A percentile compares a stretch with the other conserved stretches of the same genome.
Evolutionary conservation across 2,888 invertebrate genomes (phyloP).

Genomic region (Drosophila seclusa): DNA sequence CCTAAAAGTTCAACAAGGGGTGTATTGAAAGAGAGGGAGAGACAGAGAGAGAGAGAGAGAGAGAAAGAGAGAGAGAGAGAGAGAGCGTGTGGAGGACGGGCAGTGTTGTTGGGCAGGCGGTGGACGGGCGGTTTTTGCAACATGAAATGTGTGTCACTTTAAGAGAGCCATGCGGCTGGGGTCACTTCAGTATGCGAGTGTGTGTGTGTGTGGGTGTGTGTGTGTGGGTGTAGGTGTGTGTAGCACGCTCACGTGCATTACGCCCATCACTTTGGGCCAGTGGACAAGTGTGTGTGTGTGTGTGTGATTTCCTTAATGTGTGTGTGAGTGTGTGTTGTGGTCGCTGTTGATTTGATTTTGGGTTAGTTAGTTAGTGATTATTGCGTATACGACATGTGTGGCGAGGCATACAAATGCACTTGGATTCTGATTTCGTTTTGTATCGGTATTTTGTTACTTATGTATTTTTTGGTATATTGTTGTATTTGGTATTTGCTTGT

Average conservation of each 20-base stretch:
- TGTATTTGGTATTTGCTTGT: conserved; percentile 52
- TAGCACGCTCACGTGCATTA: conserved; percentile 44
- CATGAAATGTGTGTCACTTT: conserved; percentile 55
- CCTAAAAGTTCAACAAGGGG: conserved; percentile 62
- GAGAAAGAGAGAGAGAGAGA: background rate
- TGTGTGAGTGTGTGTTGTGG: conserved; percentile 8
- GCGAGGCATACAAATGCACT: conserved; percentile 70
- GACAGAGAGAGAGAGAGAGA: conserved; percentile 3
- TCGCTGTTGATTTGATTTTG: conserved; percentile 47
- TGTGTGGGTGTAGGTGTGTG: conserved; percentile 18
- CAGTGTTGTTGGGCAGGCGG: conserved; percentile 13
- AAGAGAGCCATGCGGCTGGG: conserved; percentile 32
- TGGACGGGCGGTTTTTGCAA: conserved; percentile 24
- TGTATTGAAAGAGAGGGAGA: conserved; percentile 20
- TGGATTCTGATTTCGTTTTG: conserved; percentile 78
- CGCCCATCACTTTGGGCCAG: conserved; percentile 33
- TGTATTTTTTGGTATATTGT: conserved; percentile 44
- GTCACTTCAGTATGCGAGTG: conserved; percentile 26
- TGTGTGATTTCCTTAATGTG: background rate
- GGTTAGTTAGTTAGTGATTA: conserved; percentile 47
- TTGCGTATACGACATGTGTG: conserved; percentile 75
- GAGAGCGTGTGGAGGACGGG: conserved; percentile 5
- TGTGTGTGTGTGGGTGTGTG: conserved; percentile 12
- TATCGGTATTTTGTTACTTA: conserved; percentile 32
- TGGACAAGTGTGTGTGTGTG: conserved; percentile 30